These are phyloP conservation scores for Pangasius macronema DNA, from an alignment of 2,797 vertebrate genomes.

Conservation along the genomic window DNA sequence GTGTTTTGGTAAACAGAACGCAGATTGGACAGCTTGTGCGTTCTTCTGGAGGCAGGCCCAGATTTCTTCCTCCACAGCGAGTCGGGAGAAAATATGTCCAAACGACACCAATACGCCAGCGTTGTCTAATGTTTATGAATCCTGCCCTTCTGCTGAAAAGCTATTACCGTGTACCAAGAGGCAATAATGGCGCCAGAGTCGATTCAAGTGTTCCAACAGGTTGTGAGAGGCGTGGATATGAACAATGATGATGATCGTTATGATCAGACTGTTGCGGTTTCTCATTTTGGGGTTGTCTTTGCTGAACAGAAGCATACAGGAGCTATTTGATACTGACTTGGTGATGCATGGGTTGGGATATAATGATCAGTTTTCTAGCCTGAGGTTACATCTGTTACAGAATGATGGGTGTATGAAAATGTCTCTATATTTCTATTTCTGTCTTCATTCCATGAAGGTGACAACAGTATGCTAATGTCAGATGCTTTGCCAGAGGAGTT, in stretches of 20 bases:
- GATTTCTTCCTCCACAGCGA: slow-evolving; percentile 29
- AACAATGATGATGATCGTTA: slow-evolving; percentile 2
- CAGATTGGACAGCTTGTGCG: slow-evolving; percentile 42
- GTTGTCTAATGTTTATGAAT: slow-evolving; percentile 49
- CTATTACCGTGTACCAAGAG: slow-evolving; percentile 31
- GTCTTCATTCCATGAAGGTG: slow-evolving; percentile 56
- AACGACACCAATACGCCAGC: slow-evolving; percentile 22
- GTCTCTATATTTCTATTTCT: not conserved
- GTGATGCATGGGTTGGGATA: slow-evolving; percentile 52
- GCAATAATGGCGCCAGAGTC: slow-evolving; percentile 28
- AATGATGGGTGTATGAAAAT: slow-evolving; percentile 30
- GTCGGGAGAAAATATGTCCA: slow-evolving; percentile 37
- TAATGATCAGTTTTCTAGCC: slow-evolving; percentile 50
- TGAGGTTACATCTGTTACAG: slow-evolving; percentile 51
- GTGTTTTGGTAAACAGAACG: slow-evolving; percentile 44
- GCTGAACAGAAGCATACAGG: not conserved
- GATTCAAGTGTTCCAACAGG: slow-evolving; percentile 27
- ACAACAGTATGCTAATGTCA: slow-evolving; percentile 62
- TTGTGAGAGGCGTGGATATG: slow-evolving; percentile 29
- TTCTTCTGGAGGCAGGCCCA: slow-evolving; percentile 41
- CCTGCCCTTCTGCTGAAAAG: slow-evolving; percentile 41
- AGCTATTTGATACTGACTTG: slow-evolving; percentile 44
- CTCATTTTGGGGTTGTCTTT: not conserved
- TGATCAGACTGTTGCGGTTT: slow-evolving; percentile 12
- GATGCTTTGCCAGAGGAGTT: not conserved